Evolutionary conservation across 2,113 vertebrate species (phyloP).

Genomic region (Tyrannus savana): DNA sequence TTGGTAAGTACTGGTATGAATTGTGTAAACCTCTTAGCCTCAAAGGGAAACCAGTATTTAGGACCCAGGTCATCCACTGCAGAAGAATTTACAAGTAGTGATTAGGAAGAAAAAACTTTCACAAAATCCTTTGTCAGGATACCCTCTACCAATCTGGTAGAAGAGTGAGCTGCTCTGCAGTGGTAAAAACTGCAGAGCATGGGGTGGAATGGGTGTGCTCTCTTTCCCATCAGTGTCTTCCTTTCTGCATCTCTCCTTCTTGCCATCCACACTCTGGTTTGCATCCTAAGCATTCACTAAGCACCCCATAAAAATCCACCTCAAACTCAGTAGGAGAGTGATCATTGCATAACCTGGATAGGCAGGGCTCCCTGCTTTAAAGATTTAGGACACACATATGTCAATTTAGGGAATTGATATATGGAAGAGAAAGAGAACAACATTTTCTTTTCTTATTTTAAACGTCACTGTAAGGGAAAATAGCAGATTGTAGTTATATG

Average conservation of each 20-base stretch:
- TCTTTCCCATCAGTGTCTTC: neutral
- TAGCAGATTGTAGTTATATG: slow-evolving; percentile 69
- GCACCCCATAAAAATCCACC: neutral
- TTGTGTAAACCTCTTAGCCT: neutral
- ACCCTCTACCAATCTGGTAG: neutral
- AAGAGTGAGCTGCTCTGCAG: neutral
- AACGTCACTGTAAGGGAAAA: slow-evolving; percentile 40
- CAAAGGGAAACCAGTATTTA: neutral
- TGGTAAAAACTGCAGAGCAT: neutral
- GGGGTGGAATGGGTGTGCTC: neutral
- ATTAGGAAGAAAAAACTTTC: neutral
- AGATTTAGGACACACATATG: neutral
- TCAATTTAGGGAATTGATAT: neutral
- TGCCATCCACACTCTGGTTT: neutral
- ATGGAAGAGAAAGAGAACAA: neutral
- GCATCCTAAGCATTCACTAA: neutral
- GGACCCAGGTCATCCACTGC: neutral
- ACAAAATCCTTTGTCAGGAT: neutral
- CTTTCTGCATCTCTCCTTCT: neutral
- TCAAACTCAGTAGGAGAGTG: neutral
- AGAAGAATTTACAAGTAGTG: neutral
- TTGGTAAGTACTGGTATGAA: neutral
- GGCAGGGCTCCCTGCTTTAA: neutral
- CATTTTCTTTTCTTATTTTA: slow-evolving; percentile 59
- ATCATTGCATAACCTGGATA: neutral